Conservation (phyloP, 2,113 vertebrate genomes). For the Parus major region DNA sequence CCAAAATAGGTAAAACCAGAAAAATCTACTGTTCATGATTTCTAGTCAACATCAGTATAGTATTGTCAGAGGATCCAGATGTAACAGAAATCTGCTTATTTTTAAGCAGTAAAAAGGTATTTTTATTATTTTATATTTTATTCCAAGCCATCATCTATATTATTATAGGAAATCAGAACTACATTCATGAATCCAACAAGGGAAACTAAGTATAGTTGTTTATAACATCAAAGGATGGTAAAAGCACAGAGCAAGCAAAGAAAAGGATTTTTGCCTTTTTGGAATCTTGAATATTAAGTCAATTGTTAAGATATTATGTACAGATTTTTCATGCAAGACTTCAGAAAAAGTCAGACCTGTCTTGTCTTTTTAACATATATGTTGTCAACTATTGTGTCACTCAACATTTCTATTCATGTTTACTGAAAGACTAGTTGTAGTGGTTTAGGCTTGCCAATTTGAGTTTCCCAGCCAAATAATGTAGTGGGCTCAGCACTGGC, state of each 20-base stretch:
- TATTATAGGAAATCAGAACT: not conserved
- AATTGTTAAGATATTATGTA: not conserved
- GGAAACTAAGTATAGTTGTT: not conserved
- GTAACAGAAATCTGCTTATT: not conserved
- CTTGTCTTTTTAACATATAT: not conserved
- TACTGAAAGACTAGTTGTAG: not conserved
- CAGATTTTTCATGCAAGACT: not conserved
- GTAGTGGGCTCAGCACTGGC: no score
- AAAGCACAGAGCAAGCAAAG: not conserved
- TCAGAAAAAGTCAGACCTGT: not conserved
- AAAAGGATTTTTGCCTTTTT: not conserved
- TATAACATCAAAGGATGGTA: not conserved
- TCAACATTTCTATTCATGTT: not conserved
- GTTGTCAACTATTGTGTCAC: not conserved
- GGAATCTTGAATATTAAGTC: not conserved
- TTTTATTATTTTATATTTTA: not conserved
- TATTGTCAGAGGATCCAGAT: not conserved
- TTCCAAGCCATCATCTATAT: not conserved
- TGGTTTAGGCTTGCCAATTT: no score
- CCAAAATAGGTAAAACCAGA: rapidly evolving
- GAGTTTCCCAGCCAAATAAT: no score
- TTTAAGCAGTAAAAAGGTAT: not conserved
- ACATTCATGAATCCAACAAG: not conserved
- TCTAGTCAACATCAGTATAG: not conserved
- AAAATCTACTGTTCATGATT: not conserved